phyloP scores from a whole-genome alignment of 1,140 invertebrate genomes.

The Pogonomyrmex barbatus region DNA sequence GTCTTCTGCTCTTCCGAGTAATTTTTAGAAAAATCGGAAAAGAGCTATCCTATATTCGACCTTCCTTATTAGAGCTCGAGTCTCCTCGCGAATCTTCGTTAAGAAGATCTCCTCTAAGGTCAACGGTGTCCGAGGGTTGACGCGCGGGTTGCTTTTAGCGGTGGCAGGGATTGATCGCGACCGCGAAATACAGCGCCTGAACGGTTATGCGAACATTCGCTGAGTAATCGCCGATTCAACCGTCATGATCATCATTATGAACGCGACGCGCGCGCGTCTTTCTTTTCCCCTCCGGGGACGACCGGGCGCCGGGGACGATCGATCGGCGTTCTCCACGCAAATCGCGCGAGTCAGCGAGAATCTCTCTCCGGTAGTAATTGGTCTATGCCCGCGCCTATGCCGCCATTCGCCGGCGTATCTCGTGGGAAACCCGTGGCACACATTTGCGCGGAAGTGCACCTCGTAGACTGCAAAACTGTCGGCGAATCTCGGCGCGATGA shows the following conservation, averaged over 20 bases:
- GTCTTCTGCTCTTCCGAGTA: background rate
- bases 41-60: background rate
- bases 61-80: background rate
- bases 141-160: background rate
- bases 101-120: background rate
- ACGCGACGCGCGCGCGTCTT: conserved; percentile 10
- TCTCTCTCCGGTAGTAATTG: conserved; percentile 69
- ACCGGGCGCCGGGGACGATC: background rate
- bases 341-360: conserved; percentile 68
- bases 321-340: conserved; percentile 62
- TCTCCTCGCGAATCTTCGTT: background rate
- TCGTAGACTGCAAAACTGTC: conserved; percentile 59
- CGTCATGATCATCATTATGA: conserved; percentile 12
- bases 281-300: background rate
- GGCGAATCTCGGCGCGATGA: conserved; percentile 61
- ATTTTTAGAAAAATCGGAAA: background rate
- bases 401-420: conserved; percentile 74
- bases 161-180: conserved; percentile 36
- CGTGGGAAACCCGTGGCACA: conserved; percentile 82
- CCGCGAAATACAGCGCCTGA: conserved; percentile 15
- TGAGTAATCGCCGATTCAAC: conserved; percentile 53
- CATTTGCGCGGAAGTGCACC: conserved; percentile 78
- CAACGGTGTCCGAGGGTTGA: background rate
- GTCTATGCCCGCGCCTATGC: conserved; percentile 75
- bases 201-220: conserved; percentile 50